Evolutionary conservation across 2,113 vertebrate species (phyloP).

Genomic region (Apaloderma vittatum): DNA sequence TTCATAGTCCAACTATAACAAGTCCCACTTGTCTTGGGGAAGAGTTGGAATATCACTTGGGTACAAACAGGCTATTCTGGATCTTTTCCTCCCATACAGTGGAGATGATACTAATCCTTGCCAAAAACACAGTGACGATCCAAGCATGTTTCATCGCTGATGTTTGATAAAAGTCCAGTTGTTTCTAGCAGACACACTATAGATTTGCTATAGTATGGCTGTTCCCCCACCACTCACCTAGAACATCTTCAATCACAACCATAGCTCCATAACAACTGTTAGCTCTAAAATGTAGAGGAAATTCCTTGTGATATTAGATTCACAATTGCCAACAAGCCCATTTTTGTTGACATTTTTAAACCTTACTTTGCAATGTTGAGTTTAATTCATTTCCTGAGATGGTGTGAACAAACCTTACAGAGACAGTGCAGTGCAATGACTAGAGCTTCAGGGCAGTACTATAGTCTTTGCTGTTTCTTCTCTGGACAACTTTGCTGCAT

Average conservation of each 20-base stretch:
- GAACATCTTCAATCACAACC: background rate
- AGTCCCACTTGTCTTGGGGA: background rate
- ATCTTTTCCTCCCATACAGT: background rate
- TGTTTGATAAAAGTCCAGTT: background rate
- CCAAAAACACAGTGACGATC: background rate
- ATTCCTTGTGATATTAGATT: background rate
- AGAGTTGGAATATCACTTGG: background rate
- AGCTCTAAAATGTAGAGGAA: background rate
- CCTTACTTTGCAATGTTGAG: background rate
- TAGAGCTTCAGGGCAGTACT: background rate
- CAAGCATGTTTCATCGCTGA: background rate
- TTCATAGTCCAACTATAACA: background rate
- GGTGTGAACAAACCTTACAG: background rate
- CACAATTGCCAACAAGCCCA: background rate
- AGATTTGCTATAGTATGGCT: background rate
- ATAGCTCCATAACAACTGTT: background rate
- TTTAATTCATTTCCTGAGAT: background rate
- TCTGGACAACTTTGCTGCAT: background rate
- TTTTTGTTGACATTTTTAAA: background rate
- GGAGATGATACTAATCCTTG: background rate
- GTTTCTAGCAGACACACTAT: background rate
- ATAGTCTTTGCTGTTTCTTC: background rate
- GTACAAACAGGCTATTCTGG: background rate
- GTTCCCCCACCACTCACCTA: background rate
- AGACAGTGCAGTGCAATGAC: accelerated